Evolutionary conservation across 1,140 invertebrate genomes (phyloP), one percentile per base, ranked within the genome.

Genomic region (Halyomorpha halys): DNA sequence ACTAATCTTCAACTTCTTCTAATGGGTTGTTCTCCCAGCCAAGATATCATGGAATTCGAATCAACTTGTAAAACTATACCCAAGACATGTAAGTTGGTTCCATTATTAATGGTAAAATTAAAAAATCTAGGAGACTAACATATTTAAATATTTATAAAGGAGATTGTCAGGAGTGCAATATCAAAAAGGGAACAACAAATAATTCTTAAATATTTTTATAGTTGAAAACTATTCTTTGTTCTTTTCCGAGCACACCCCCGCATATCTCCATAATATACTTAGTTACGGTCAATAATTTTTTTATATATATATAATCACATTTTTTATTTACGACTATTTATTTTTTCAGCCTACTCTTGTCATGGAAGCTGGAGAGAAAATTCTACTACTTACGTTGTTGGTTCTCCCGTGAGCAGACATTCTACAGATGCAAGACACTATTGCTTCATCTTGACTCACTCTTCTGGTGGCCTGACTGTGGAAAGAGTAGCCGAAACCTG

Each of bases 11-110:
- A 81, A 56, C 82, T 80, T 69, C 78, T 85, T 16, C 79, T 80
- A 65, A 78, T 87, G 34, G 85, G 85, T 14, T 87, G 86, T 71
- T 82, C 79, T n/a, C 77, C 76, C 9, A 71, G 75, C 18, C 78
- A 81, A 67, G 85, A 89, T 73, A 82, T 81, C 30, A 82, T 89
- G 76, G 83, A 87, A 72, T 83, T 89, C 71, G 80, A 81, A 66
- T 82, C 82, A 34, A 78, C 82, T 62, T 88, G 86, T 74, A 39
- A 51, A 49, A 62, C 56, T 45, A 61, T 67, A 34, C 66, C 66
- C 27, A 61, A 51, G 11, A 67, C 62, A 44, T 60, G 68, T 69
- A 59, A 64, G 59, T 64, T n/a, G 19, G 2, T 23, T 53, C 51
- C 19, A 8, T 53, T 5, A n/a, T n/a, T n/a, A n/a, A n/a, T n/a